Base-by-base conservation (phyloP, 1,140 invertebrate species). In the Drosophila pectinifera region DNA sequence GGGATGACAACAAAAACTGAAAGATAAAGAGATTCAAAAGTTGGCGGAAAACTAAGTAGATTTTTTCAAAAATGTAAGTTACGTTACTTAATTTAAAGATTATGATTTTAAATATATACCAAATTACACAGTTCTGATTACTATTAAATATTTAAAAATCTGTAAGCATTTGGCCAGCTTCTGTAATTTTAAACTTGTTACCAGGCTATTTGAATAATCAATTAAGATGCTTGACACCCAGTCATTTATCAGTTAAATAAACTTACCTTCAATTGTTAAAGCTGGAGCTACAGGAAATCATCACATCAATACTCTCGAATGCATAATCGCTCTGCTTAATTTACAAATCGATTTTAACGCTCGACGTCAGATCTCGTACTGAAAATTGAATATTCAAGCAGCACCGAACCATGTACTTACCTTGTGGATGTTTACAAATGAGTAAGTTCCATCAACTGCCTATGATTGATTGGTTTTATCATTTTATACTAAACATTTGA, bases 211-310 rank as follows among this genome's bases (percentile, higher is more conserved):
- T 68, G 28, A 34, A 65, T 26, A 65, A 68, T 48, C 46, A 68
- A 65, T 68, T 65, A 67, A 36, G 58, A 41, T 54, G 10, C 48
- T 67, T 67, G 24, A 59, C 64, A 53, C 26, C 46, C 36, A 51
- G 64, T 7, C 61, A 65, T 48, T 68, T 68, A 68, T 68, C 45
- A 68, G 22, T 68, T 65, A 42, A 26, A 48, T n/a, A 68, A 68
- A 68, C 20, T 59, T 41, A 18, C 4, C 26, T 36, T 65, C 28
- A 65, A 18, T 43, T 65, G 64, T 68, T 51, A 24, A 63, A 63
- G 24, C 10, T 68, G 53, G 61, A 59, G 22, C 45, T 45, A 45
- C 59, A 68, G 43, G 59, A 68, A 65, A 68, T 68, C 36, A 68
- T 34, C 59, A 51, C 36, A 31, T 31, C 53, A 64, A 43, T 45